Conservation (phyloP, 2,797 vertebrate genomes). For the Melanogrammus aeglefinus region DNA sequence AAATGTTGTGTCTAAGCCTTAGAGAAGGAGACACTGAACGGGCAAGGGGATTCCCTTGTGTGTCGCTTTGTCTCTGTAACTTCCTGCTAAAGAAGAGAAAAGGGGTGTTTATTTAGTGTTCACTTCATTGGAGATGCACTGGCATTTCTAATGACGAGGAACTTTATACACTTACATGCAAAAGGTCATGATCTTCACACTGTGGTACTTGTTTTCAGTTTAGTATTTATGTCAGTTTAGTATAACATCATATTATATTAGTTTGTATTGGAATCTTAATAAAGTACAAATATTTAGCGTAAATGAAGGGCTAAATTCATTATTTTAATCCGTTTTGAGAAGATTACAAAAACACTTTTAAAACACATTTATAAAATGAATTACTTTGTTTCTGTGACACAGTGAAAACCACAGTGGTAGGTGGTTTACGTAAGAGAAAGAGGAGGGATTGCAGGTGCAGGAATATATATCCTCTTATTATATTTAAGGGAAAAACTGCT, state of each 20-base stretch:
- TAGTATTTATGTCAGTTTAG: background rate
- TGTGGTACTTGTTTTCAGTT: too few species aligned
- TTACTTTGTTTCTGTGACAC: background rate
- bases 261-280: slow-evolving; percentile 5
- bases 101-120: background rate
- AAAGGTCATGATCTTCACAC: too few species aligned
- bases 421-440: background rate
- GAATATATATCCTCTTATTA: too few species aligned
- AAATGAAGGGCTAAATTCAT: background rate
- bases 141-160: too few species aligned
- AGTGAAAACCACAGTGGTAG: background rate
- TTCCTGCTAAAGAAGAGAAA: slow-evolving; percentile 17
- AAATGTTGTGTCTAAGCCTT: slow-evolving; percentile 60
- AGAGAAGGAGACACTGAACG: slow-evolving; percentile 36
- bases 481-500: background rate
- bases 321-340: background rate
- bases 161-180: too few species aligned
- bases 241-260: background rate
- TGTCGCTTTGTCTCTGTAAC: slow-evolving; percentile 45
- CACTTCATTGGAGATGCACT: too few species aligned
- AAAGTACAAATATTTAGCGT: background rate
- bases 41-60: too few species aligned
- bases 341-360: background rate
- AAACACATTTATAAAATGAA: background rate
- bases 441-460: background rate